These are phyloP conservation scores for Prolemur simus DNA, from an alignment of 2,113 vertebrate species.

Conservation along the genomic window DNA sequence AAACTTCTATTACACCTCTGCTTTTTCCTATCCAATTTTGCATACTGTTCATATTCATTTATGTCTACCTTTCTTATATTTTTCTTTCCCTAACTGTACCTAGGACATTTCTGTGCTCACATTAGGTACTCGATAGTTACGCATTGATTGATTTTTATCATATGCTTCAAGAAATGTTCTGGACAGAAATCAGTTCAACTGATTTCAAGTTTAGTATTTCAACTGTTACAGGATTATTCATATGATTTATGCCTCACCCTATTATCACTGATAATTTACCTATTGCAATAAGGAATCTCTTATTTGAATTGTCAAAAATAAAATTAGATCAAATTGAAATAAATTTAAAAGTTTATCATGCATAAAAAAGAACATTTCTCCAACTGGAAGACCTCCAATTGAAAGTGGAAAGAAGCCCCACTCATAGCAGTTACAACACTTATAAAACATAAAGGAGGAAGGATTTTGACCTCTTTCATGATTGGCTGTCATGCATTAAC, in stretches of 20 bases:
- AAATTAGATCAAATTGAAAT: not conserved
- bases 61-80: not conserved
- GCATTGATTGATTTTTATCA: not conserved
- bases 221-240: not conserved
- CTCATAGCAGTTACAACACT: not conserved
- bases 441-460: not conserved
- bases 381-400: not conserved
- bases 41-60: not conserved
- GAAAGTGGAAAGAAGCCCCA: not conserved
- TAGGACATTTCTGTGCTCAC: not conserved
- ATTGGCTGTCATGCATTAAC: constrained; percentile 8
- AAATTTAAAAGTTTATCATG: not conserved
- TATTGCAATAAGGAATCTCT: not conserved
- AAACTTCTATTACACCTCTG: not conserved
- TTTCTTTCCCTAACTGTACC: constrained; percentile 19
- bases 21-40: not conserved
- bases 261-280: not conserved
- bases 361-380: not conserved
- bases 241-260: not conserved
- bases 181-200: not conserved
- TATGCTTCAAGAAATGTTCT: not conserved
- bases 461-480: not conserved
- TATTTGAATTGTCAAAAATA: constrained; percentile 4
- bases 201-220: constrained; percentile 26
- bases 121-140: not conserved